phyloP scores from a whole-genome alignment of 2,888 invertebrate species.

The Drosophila fungiperda region DNA sequence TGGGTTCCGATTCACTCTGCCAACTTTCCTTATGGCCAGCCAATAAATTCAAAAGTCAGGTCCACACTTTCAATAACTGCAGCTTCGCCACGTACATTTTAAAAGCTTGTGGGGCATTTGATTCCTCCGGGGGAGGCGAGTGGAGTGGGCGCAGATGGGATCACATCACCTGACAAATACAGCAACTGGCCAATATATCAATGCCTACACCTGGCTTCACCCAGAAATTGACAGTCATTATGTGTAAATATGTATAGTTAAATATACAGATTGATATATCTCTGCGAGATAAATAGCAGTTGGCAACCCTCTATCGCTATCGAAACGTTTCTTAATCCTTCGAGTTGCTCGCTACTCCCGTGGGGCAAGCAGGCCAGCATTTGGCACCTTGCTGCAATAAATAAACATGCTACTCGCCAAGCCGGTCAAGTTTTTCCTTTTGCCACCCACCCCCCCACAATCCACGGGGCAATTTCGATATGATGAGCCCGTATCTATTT shows the following conservation, averaged over 20 bases:
- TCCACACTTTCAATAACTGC: slow-evolving; percentile 75
- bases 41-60: slow-evolving; percentile 76
- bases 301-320: slow-evolving; percentile 39
- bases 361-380: slow-evolving; percentile 65
- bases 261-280: slow-evolving; percentile 11
- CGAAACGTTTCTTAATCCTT: slow-evolving; percentile 18
- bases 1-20: slow-evolving; percentile 43
- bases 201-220: slow-evolving; percentile 70
- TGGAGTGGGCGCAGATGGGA: slow-evolving; percentile 40
- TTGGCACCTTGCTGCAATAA: slow-evolving; percentile 77
- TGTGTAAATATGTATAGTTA: slow-evolving; percentile 57
- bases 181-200: slow-evolving; percentile 62
- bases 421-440: slow-evolving; percentile 41
- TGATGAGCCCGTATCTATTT: slow-evolving; percentile 41
- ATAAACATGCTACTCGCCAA: slow-evolving; percentile 58
- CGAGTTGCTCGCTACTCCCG: slow-evolving; percentile 13
- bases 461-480: slow-evolving; percentile 5
- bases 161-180: slow-evolving; percentile 72
- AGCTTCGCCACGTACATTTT: slow-evolving; percentile 39
- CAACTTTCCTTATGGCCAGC: slow-evolving; percentile 73
- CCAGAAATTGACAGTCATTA: slow-evolving; percentile 76
- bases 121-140: slow-evolving; percentile 10
- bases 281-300: slow-evolving; percentile 51
- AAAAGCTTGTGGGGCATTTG: slow-evolving; percentile 53
- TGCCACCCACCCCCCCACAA: not conserved